Conservation (phyloP, 2,797 vertebrate genomes). For the Macropodus opercularis region DNA sequence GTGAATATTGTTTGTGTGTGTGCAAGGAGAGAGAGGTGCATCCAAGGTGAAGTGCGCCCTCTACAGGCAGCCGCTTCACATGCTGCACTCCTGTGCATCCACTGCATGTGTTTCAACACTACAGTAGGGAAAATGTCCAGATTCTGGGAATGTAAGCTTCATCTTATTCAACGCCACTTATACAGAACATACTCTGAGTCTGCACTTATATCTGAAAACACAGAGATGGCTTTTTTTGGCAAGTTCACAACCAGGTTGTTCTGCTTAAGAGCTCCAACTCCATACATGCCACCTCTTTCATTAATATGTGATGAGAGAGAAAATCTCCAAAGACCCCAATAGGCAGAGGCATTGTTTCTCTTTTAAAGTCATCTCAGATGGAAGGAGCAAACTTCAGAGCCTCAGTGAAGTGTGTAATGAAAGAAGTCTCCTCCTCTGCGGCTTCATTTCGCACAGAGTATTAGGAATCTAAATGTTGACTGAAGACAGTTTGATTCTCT, state of each 20-base stretch:
- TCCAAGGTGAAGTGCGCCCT: conserved; percentile 76
- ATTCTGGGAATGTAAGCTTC: conserved; percentile 29
- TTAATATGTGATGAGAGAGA: conserved; percentile 80
- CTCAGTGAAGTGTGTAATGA: conserved; percentile 80
- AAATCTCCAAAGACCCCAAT: conserved; percentile 79
- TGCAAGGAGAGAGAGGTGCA: conserved; percentile 34
- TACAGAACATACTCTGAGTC: conserved; percentile 10
- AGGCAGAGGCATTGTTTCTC: conserved; percentile 78
- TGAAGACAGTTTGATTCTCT: conserved; percentile 78
- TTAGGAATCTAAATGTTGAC: conserved; percentile 84
- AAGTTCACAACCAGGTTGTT: conserved; percentile 51
- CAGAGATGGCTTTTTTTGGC: conserved; percentile 32
- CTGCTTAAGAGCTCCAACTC: conserved; percentile 56
- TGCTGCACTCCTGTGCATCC: background rate
- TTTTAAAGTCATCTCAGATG: conserved; percentile 81
- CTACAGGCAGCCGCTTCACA: conserved; percentile 65
- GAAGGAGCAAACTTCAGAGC: conserved; percentile 82
- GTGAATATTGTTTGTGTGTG: conserved; percentile 41
- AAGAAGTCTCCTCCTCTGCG: conserved; percentile 77
- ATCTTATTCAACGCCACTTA: background rate
- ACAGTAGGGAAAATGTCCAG: conserved; percentile 15
- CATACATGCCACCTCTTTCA: conserved; percentile 71
- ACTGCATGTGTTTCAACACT: background rate
- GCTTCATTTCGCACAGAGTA: conserved; percentile 62
- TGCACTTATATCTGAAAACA: conserved; percentile 26